These are phyloP conservation scores for Clarias fuscus DNA, from an alignment of 2,797 vertebrate genomes.

Conservation along the genomic window DNA sequence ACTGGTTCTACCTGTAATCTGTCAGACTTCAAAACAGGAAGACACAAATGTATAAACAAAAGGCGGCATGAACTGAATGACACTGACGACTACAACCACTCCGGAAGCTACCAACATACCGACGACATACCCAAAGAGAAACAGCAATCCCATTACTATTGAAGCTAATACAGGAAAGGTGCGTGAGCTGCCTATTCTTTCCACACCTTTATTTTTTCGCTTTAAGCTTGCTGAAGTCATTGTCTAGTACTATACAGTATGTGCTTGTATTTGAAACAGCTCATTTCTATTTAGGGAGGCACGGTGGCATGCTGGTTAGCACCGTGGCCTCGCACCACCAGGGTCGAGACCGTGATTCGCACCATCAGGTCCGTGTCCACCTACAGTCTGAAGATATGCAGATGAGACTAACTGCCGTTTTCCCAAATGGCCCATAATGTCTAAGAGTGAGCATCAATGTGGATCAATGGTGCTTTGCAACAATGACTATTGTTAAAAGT, in stretches of 20 bases:
- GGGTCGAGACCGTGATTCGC: no score
- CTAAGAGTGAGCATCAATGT: no score
- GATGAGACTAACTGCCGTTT: no score
- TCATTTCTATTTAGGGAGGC: no score
- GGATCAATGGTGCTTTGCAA: no score
- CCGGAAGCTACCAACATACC: background rate
- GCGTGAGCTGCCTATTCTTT: background rate
- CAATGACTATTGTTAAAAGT: no score
- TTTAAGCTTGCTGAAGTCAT: background rate
- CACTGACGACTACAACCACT: background rate
- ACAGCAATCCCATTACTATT: background rate
- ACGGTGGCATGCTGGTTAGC: no score
- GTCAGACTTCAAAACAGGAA: conserved; percentile 17
- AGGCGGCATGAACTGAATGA: background rate
- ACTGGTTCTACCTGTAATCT: conserved; percentile 5
- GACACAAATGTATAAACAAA: background rate
- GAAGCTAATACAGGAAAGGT: background rate
- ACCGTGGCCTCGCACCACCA: no score
- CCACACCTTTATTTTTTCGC: background rate
- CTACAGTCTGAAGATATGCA: no score
- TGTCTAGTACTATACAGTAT: background rate
- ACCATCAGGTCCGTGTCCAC: no score
- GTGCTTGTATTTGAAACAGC: background rate
- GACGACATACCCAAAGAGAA: background rate
- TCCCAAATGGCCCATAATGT: no score